Percentiles rank a stretch among this genome's conserved stretches.
phyloP scores from a whole-genome alignment of 2,797 vertebrate species.

The Crypturellus tataupa region DNA sequence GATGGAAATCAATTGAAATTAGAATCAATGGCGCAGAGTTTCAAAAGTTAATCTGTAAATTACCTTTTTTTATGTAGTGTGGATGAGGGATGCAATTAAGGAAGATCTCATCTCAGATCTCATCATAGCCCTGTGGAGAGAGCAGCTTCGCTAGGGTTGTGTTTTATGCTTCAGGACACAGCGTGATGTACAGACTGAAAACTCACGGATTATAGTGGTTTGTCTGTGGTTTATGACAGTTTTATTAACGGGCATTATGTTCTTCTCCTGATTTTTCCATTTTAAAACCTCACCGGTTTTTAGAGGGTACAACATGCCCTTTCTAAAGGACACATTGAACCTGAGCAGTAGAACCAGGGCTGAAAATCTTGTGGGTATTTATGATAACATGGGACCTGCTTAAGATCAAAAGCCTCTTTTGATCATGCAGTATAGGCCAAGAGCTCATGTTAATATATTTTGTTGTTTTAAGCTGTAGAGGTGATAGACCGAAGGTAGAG shows the following conservation, averaged over 20 bases:
- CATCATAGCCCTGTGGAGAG: fast-evolving
- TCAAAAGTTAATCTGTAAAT: not conserved
- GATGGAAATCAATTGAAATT: not conserved
- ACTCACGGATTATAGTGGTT: not conserved
- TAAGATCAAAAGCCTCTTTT: fast-evolving
- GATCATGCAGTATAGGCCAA: not conserved
- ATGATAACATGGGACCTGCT: not conserved
- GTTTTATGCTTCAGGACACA: not conserved
- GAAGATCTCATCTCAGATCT: not conserved
- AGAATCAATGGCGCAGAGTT: not conserved
- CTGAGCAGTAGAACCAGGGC: not conserved
- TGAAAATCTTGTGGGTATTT: fast-evolving
- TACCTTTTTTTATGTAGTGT: not conserved
- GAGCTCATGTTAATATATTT: not conserved
- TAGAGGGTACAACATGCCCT: not conserved
- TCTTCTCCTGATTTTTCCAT: not conserved
- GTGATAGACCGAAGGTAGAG: not conserved
- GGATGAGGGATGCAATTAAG: not conserved
- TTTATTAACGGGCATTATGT: not conserved
- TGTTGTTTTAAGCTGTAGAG: not conserved
- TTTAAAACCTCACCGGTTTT: not conserved
- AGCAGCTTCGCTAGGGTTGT: not conserved
- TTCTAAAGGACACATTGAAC: not conserved
- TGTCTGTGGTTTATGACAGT: not conserved
- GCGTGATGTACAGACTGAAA: not conserved